Base-by-base conservation (phyloP, 2,888 invertebrate genomes). In the Eueremaeus valkanovi region DNA sequence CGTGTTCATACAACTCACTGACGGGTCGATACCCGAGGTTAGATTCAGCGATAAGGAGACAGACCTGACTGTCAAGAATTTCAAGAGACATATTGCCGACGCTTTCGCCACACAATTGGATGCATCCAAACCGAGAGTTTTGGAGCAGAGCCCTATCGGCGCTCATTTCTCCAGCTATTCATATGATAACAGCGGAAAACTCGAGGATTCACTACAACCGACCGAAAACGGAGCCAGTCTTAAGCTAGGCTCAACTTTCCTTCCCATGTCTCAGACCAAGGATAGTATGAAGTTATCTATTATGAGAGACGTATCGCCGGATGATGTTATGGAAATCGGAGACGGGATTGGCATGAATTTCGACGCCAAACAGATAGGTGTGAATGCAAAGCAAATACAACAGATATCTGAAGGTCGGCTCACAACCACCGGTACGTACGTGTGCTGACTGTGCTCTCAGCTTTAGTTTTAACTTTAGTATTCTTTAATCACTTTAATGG, bases 21-120 rank as follows among this genome's bases (percentile, higher is more conserved):
- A 78, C 18, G 80, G 80, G 13, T 73, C 77, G 1, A 75, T 80
- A n/a, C 76, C 77, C 0, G 79, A 80, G 58, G 76, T 80, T n/a
- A 74, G 78, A 11, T 79, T 80, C 36, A 40, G 76, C 3, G 77
- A 78, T 49, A 73, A 77, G 11, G 80, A 79, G 42, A 70, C 63
- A 0, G 77, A 79, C 40, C 68, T 72, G 11, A 68, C 61, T 1
- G 74, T 79, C 8, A 76, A 77, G 21, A 80, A 80, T 29, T 79
- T 79, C 72, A 80, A 80, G 58, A 74, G 78, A 16, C 79, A 79
- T 24, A 74, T 80, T 1, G 76, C 76, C 2, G 79, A 78, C 61
- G 73, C 77, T 6, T 79, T 80, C 24, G 74, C 79, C 11, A 79
- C 79, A 11, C 76, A 79, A 55, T 73, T 80, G 24, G 61, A 63